Percentiles rank a stretch among this genome's conserved stretches.
phyloP scores from a whole-genome alignment of 2,797 vertebrate genomes.

The Chaunax sp. region DNA sequence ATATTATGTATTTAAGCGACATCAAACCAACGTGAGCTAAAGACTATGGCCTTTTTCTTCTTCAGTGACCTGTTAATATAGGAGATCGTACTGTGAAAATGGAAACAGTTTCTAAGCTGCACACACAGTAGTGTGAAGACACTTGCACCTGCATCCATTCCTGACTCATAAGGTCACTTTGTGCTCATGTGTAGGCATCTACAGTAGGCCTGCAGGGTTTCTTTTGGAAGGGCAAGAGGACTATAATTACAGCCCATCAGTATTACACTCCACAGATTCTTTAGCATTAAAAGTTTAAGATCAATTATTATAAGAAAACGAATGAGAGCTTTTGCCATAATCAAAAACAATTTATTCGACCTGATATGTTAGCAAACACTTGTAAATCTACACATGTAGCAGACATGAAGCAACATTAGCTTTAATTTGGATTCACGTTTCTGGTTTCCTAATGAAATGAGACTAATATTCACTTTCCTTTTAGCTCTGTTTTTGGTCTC shows the following conservation, averaged over 20 bases:
- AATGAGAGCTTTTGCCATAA: no score
- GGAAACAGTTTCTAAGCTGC: constrained; percentile 2
- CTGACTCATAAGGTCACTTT: constrained; percentile 25
- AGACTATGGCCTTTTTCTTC: constrained; percentile 31
- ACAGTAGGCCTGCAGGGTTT: constrained; percentile 3
- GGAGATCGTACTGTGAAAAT: constrained; percentile 16
- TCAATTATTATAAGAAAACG: no score
- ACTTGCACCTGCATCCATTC: constrained; percentile 43
- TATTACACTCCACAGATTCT: no score
- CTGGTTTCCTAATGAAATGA: neutral
- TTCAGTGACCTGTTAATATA: constrained; percentile 6
- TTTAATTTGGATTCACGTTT: neutral
- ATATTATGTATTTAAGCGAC: constrained; percentile 47
- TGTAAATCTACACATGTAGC: neutral
- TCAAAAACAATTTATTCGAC: no score
- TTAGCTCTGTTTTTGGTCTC: neutral
- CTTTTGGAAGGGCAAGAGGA: no score
- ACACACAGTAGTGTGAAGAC: constrained; percentile 1
- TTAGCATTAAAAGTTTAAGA: no score
- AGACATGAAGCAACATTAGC: neutral
- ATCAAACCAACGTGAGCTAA: constrained; percentile 21
- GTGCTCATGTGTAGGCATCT: constrained; percentile 22
- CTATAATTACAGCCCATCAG: no score
- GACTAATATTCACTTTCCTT: neutral
- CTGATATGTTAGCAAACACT: no score